Evolutionary conservation across 2,888 invertebrate species (phyloP), one percentile per base, ranked within the genome.

Genomic region (Phlogophora meticulosa): DNA sequence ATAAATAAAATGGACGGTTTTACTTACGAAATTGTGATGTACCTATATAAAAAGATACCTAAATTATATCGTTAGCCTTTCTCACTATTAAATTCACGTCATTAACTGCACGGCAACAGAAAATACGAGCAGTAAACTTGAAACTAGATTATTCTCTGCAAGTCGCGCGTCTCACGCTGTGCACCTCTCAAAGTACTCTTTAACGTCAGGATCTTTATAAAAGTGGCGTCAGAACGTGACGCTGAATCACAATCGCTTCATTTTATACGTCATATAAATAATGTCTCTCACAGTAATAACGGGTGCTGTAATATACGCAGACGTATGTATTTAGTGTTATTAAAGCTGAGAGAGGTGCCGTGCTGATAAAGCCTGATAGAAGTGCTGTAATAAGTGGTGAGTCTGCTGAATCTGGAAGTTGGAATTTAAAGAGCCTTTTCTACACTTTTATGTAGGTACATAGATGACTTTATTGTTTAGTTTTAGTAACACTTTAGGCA

Each of bases 191-290:
- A 77, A 72, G 68, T 62, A 62, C 77, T 76, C 61, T 61, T 75
- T 62, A 77, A 64, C 66, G 67, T 64, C 66, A 60, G 58, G 63
- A 66, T 80, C 81, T 64, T 73, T 76, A 78, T 73, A 80, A 80
- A 67, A 73, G 70, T 68, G 56, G 62, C 73, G 57, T 65, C 62
- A 55, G 43, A 48, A 75, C 91, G 89, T 90, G 91, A 84, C 86
- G 69, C 32, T 69, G 89, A 86, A 88, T 86, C 79, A 80, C 82
- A 82, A 90, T 87, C 81, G 83, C 86, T 87, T 90, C 87, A 88
- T 90, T 89, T 87, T 75, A 79, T 77, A 60, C 61, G 65, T 63
- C 80, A 72, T 65, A 78, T 74, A 79, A 77, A 74, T 78, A 72
- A 76, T 80, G 70, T 62, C 49, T 48, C 65, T 59, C 53, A 38